Evolutionary conservation across 2,888 invertebrate genomes (phyloP), one percentile per base, ranked within the genome.

Genomic region (Stenodera caucasica): DNA sequence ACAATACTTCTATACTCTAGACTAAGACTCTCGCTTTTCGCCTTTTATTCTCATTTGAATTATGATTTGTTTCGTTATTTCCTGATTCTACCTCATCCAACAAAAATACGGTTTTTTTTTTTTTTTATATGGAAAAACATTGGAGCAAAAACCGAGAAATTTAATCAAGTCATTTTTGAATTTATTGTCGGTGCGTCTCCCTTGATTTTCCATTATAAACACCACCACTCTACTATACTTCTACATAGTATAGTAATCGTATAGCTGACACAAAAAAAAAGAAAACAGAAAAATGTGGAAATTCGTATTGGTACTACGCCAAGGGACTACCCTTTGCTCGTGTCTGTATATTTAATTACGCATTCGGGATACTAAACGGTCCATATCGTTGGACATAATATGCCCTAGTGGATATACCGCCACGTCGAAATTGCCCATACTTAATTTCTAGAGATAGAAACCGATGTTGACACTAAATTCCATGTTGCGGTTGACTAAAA

Each of bases 281-380:
- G 21, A 45, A 45, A 2, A 21, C 4, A 21, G 45, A 18, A 45
- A 21, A 45, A 45, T 9, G 45, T 11, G 18, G 2, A 45, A 45
- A 45, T 45, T 21, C 12, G 21, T 45, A 21, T 45, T 8, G 21
- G 2, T 2, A 1, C 50, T n/a, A n/a, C n/a, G 11, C 18, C 51
- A 18, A 1, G 49, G 40, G 45, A 32, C 6, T 33, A 40, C 57
- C 57, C 53, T 50, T 52, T n/a, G 53, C 26, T 50, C 26, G 49
- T 60, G 64, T 61, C 66, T 61, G 67, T 67, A 66, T 66, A n/a
- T n/a, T 69, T 69, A 69, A 69, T 67, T 67, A 66, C 66, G 61
- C 61, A 63, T 67, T 62, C 65, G 62, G 64, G 53, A 49, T 29
- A 59, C 53, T 64, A 67, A 65, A 63, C 61, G 64, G 62, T 58